Conservation (phyloP, 35 echinoderm and acorn worm genomes). For the Heliocidaris erythrogramma region DNA sequence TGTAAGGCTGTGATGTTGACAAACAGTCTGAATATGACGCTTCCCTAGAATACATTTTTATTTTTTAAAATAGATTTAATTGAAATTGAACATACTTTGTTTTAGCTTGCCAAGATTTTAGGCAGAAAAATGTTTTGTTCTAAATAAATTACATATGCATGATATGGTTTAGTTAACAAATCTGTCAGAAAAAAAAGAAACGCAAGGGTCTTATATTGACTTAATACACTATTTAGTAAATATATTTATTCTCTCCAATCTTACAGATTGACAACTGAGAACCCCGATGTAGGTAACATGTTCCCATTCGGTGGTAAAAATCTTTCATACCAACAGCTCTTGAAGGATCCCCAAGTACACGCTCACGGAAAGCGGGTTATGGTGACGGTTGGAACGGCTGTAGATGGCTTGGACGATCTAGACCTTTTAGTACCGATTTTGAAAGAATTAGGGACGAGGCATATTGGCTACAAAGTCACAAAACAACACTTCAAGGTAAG, state of each 20-base stretch:
- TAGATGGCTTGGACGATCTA: slow-evolving; percentile 54
- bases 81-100: too few species aligned
- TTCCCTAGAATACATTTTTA: too few species aligned
- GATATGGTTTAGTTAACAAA: too few species aligned
- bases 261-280: slow-evolving; percentile 43
- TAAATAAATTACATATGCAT: too few species aligned
- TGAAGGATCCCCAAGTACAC: neutral
- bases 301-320: slow-evolving; percentile 62
- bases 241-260: neutral
- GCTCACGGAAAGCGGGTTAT: slow-evolving; percentile 56
- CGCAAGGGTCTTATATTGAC: neutral
- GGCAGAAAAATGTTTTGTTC: too few species aligned
- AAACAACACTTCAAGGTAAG: slow-evolving; percentile 58
- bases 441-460: slow-evolving; percentile 48
- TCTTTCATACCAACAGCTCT: slow-evolving; percentile 53
- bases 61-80: too few species aligned
- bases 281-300: slow-evolving; percentile 37
- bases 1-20: too few species aligned
- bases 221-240: neutral
- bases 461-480: slow-evolving; percentile 51
- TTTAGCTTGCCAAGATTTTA: too few species aligned
- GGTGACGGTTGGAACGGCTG: slow-evolving; percentile 59
- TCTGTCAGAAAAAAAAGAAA: too few species aligned
- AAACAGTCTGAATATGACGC: too few species aligned
- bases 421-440: slow-evolving; percentile 46